A percentile compares a stretch with the other conserved stretches of the same genome.
These are phyloP conservation scores for Harpagoxenus sublaevis DNA, from an alignment of 2,888 invertebrate genomes.

Conservation along the genomic window DNA sequence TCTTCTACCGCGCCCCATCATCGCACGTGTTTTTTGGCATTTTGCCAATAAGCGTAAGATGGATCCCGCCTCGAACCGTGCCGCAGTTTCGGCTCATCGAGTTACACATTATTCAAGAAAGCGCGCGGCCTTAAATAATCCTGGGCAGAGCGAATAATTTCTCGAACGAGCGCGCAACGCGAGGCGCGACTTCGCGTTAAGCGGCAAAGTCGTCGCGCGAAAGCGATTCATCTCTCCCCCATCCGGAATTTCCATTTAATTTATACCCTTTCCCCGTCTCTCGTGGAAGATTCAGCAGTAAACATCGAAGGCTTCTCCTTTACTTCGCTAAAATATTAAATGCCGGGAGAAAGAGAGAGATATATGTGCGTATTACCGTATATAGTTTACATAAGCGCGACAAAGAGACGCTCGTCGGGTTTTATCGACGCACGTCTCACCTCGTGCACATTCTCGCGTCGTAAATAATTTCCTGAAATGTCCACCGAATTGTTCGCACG, in stretches of 20 bases:
- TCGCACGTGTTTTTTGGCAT: conserved; percentile 41
- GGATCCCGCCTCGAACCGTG: conserved; percentile 43
- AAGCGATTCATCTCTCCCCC: conserved; percentile 35
- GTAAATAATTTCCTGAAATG: conserved; percentile 39
- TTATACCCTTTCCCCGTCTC: conserved; percentile 25
- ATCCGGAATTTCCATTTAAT: conserved; percentile 35
- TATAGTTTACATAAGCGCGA: conserved; percentile 31
- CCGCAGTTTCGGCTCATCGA: conserved; percentile 53
- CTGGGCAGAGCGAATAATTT: conserved; percentile 41
- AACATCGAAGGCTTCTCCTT: conserved; percentile 26
- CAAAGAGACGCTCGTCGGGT: conserved; percentile 30
- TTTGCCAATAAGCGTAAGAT: conserved; percentile 54
- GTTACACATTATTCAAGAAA: conserved; percentile 56
- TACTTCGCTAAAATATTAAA: conserved; percentile 36
- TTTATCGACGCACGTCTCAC: conserved; percentile 33
- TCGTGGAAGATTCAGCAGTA: conserved; percentile 22
- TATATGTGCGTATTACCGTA: conserved; percentile 19
- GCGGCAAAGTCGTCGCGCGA: conserved; percentile 9
- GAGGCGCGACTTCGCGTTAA: neutral
- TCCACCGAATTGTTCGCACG: conserved; percentile 30
- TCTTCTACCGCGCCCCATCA: conserved; percentile 31
- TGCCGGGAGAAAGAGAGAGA: neutral
- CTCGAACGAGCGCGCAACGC: conserved; percentile 5
- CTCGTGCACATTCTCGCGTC: conserved; percentile 22
- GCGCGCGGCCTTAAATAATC: conserved; percentile 49